phyloP scores from a whole-genome alignment of 2,888 invertebrate species.

The Melipona bicolor region DNA sequence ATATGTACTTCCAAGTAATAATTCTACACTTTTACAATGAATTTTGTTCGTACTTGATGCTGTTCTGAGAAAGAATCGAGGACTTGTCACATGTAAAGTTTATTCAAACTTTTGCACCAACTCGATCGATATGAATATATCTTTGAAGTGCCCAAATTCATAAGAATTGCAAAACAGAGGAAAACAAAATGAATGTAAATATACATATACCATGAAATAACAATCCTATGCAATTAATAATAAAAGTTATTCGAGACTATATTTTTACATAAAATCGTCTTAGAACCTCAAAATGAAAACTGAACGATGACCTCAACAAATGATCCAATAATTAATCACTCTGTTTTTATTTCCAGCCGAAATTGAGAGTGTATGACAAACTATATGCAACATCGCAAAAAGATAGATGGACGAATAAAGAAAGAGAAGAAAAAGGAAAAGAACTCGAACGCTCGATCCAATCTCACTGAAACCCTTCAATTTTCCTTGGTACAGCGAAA shows the following conservation, averaged over 20 bases:
- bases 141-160: neutral
- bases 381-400: neutral
- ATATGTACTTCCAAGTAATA: neutral
- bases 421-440: neutral
- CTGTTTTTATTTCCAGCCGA: neutral
- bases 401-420: neutral
- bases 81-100: neutral
- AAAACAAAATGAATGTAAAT: neutral
- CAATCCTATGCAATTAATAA: neutral
- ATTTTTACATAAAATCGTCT: neutral
- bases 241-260: neutral
- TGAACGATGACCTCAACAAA: too few relatives aligned
- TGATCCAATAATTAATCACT: neutral
- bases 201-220: neutral
- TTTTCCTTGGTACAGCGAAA: neutral
- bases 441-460: neutral
- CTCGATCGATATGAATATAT: neutral
- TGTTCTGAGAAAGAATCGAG: neutral
- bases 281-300: neutral
- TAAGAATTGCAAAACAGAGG: neutral
- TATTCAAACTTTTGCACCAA: neutral
- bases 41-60: neutral
- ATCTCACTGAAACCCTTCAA: neutral
- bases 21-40: neutral
- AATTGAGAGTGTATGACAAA: neutral